Percentiles rank a stretch among this genome's conserved stretches.
Evolutionary conservation across 2,888 invertebrate genomes (phyloP).

Genomic region (Invenusta paracnida): DNA sequence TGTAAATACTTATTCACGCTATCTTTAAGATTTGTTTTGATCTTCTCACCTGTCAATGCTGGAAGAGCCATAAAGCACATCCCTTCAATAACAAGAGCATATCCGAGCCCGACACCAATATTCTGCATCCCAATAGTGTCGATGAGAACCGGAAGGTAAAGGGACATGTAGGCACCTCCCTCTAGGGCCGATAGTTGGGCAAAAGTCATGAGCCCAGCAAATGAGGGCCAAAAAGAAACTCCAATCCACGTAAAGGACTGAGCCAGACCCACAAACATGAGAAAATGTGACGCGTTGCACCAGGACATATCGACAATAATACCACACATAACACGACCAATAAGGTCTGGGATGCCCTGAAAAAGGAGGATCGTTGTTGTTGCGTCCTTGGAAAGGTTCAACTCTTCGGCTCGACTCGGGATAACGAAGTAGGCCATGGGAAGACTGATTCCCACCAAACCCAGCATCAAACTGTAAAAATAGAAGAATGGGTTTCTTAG

Average conservation of each 20-base stretch:
- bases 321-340: not conserved
- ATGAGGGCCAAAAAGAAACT: not conserved
- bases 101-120: not conserved
- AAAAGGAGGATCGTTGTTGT: not conserved
- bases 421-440: not conserved
- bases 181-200: not conserved
- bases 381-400: not conserved
- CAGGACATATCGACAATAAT: not conserved
- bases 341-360: not conserved
- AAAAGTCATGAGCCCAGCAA: not conserved
- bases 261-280: not conserved
- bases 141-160: not conserved
- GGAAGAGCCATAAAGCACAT: not conserved
- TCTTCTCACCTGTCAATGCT: not conserved
- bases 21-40: too few species aligned
- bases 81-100: not conserved
- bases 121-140: not conserved
- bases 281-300: not conserved
- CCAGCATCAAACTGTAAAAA: not conserved
- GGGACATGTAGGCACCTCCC: not conserved
- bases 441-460: not conserved
- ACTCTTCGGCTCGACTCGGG: not conserved
- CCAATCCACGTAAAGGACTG: not conserved
- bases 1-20: too few species aligned
- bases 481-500: not conserved